Percentiles rank a stretch among this genome's conserved stretches.
Conservation (phyloP, 2,797 vertebrate species). For the Tapirus indicus region DNA sequence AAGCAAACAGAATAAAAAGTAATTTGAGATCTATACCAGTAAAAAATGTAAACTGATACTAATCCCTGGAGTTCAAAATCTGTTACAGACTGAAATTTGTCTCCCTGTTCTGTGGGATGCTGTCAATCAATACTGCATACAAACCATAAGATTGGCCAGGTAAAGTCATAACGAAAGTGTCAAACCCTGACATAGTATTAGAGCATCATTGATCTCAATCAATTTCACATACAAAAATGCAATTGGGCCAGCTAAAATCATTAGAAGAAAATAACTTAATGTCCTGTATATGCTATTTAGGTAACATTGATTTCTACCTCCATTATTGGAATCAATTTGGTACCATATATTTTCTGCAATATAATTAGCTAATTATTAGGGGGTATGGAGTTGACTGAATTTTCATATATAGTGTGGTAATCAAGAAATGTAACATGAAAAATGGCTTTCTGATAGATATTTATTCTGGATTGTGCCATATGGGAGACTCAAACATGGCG, state of each 20-base stretch:
- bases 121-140: background rate
- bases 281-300: conserved; percentile 38
- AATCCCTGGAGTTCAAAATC: conserved; percentile 4
- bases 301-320: conserved; percentile 62
- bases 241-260: conserved; percentile 44
- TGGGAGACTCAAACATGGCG: background rate
- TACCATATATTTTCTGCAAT: conserved; percentile 51
- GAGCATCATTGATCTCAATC: background rate
- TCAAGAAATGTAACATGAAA: conserved; percentile 41
- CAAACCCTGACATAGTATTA: background rate
- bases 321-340: conserved; percentile 64
- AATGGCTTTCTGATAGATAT: background rate
- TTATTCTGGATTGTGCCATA: background rate
- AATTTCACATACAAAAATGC: conserved; percentile 13
- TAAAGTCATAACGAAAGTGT: conserved; percentile 30
- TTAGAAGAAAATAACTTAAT: conserved; percentile 36
- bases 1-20: conserved; percentile 52
- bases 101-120: background rate
- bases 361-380: conserved; percentile 70
- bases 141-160: background rate
- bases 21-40: background rate
- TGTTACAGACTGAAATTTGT: background rate
- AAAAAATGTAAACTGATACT: background rate
- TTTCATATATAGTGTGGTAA: background rate
- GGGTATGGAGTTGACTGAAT: conserved; percentile 17